Evolutionary conservation across 2,113 vertebrate genomes (phyloP), one percentile per base, ranked within the genome.

Genomic region (Triplophysa rosa): DNA sequence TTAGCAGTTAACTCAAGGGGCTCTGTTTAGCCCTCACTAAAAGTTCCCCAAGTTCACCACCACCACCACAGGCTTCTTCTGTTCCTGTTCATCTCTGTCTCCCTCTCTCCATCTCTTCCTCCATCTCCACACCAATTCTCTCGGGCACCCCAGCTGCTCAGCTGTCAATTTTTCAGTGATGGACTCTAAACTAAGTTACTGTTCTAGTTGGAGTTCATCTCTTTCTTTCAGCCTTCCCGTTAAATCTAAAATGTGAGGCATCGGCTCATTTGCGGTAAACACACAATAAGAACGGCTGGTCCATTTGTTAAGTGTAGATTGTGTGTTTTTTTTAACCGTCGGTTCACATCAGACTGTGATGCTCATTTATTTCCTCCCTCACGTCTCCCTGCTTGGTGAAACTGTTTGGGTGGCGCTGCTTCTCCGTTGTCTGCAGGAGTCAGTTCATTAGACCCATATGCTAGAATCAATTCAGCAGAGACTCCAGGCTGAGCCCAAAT

Each of bases 361-460:
- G 9, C 63, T 86, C 73, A 63, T 74, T 73, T 80, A 67, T 68
- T 61, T 61, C 65, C 56, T 52, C 33, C 40, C 33, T 73, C 42
- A 49, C 12, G 2, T 21, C 42, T 69, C 58, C 67, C 52, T 67
- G 23, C 52, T 24, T 37, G 7, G 26, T 58, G 45, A 63, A 14
- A 58, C 21, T 62, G 71, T 61, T 62, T 47, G 71, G 58, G 40
- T 37, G 33, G 29, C 9, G 2, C n/a, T 52, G 37, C 17, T 49
- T 24, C 40, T 72, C 37, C 2, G 2, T 58, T 64, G 58, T 69
- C 26, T 33, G 82, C 66, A 77, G 33, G 84, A 80, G 80, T 24
- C 61, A 89, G 89, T 91, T 91, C 88, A 89, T 92, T 91, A 91
- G 83, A 86, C 86, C 82, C 84, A 87, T 84, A 85, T 86, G 83